Evolutionary conservation across 2,797 vertebrate genomes (phyloP).

Genomic region (Aldrovandia affinis): DNA sequence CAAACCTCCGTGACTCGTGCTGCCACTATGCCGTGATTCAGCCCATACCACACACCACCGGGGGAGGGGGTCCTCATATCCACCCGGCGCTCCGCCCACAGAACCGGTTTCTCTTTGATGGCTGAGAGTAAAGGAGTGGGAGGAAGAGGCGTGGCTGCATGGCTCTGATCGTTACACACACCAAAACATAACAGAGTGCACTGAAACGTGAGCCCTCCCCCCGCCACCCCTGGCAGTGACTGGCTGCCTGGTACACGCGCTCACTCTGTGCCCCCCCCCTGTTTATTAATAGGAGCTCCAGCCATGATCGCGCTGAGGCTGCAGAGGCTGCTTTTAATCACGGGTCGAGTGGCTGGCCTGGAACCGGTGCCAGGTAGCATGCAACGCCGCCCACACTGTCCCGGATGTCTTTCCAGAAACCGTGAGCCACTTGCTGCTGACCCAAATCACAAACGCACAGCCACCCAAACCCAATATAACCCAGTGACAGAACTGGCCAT

Average conservation of each 20-base stretch:
- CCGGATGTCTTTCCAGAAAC: neutral
- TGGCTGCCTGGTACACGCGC: neutral
- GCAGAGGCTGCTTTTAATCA: neutral
- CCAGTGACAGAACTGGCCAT: neutral
- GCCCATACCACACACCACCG: neutral
- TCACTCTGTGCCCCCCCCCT: neutral
- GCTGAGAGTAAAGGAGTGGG: neutral
- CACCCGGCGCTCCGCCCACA: neutral
- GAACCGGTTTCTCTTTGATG: neutral
- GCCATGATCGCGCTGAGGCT: neutral
- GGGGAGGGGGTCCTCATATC: neutral
- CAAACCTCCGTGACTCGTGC: neutral
- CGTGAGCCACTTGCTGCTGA: neutral
- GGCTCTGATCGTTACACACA: neutral
- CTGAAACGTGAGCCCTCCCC: neutral
- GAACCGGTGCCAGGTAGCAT: neutral
- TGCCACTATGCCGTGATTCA: neutral
- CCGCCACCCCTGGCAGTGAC: neutral
- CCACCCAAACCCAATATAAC: neutral
- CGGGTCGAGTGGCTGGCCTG: constrained; percentile 8
- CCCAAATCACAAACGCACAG: neutral
- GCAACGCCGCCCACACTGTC: neutral
- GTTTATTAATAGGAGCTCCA: constrained; percentile 22
- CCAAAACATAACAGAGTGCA: neutral
- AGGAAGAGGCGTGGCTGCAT: neutral